Evolutionary conservation across 2,888 invertebrate genomes (phyloP), one percentile per base, ranked within the genome.

Genomic region (Hirtodrosophila alboralis): DNA sequence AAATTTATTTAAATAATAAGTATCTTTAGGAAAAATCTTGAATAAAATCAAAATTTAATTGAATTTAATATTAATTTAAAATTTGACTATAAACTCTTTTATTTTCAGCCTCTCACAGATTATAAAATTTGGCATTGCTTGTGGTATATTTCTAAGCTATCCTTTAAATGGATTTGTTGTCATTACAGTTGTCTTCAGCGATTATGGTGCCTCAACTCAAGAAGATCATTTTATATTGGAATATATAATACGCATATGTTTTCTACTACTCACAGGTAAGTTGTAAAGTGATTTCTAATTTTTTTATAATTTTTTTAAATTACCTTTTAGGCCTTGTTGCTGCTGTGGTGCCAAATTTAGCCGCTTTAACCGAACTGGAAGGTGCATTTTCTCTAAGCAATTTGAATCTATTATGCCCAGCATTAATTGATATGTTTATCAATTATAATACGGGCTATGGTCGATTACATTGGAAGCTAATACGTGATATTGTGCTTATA

Each of bases 151-250:
- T 92, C 93, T 98, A 71, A 96, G 97, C 0, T 98, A 98, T 91
- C 95, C 96, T 27, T 93, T 98, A 1, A 98, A 98, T 90, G 97
- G 98, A 90, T 98, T 98, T 91, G 98, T 99, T 7, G 97, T 98
- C 0, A 95, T 98, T 93, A 96, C 96, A 78, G 96, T 98, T 62
- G 95, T 98, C 69, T 97, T 97, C 95, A 69, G 84, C 27, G 89
- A 87, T 7, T 76, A 70, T 12, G 38, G 16, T 0, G 0, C 0
- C 0, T n/a, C 31, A 0, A 26, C 4, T 3, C 4, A 16, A 1
- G 62, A 23, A 5, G 16, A 27, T n/a, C 54, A 45, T 8, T 9
- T 10, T 1, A 1, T 23, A 0, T 1, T 37, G 4, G 81, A 81
- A 10, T 53, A 51, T 6, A 2, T 49, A 3, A 45, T 77, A 2